These are phyloP conservation scores for Odontamblyopus rebecca DNA, from an alignment of 2,797 vertebrate genomes.

Conservation along the genomic window DNA sequence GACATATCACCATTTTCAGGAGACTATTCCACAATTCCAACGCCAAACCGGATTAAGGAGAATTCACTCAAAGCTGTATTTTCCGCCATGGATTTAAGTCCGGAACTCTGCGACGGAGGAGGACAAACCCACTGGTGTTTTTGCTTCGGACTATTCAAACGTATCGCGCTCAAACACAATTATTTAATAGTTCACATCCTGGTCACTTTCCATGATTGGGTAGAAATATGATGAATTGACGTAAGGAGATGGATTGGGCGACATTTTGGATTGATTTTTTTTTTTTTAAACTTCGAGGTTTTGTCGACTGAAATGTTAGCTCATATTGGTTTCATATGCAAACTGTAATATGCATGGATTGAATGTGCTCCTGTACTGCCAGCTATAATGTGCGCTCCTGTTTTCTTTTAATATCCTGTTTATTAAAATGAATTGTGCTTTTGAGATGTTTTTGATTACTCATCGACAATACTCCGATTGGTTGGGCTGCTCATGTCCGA, in stretches of 20 bases:
- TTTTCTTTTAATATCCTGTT: not conserved
- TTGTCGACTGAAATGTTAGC: not conserved
- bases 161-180: not conserved
- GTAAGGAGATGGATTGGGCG: not conserved
- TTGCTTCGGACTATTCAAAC: constrained; percentile 3
- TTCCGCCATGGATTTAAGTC: not conserved
- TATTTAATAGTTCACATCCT: not conserved
- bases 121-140: constrained; percentile 8
- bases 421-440: not conserved
- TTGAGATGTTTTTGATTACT: not conserved
- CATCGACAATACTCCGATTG: not conserved
- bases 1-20: constrained; percentile 35
- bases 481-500: not conserved
- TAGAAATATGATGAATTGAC: not conserved
- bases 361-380: not conserved
- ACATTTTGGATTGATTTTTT: not conserved
- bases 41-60: not conserved
- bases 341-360: not conserved
- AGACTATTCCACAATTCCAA: not conserved
- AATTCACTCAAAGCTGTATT: constrained; percentile 5
- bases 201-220: constrained; percentile 42
- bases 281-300: not conserved
- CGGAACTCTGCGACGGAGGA: constrained; percentile 17
- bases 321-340: not conserved
- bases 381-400: not conserved